phyloP scores from a whole-genome alignment of 1,140 invertebrate species.

The Panulirus ornatus region DNA sequence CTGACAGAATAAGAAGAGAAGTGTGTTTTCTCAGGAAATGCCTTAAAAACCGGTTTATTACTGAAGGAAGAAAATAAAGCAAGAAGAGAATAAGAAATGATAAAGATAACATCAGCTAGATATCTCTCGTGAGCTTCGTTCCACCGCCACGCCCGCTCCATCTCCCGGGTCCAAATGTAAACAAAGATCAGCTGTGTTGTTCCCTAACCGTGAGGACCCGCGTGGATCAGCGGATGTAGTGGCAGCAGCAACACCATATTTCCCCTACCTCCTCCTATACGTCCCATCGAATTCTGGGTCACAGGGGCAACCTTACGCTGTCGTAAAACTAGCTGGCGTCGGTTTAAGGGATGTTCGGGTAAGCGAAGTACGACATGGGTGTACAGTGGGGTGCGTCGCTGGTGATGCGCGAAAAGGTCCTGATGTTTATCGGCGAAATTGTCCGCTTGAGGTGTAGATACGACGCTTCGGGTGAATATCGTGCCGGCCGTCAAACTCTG shows the following conservation, averaged over 20 bases:
- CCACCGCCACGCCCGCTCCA: neutral
- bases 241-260: neutral
- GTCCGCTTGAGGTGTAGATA: conserved; percentile 7
- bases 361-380: neutral
- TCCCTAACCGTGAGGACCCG: too few relatives aligned
- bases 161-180: neutral
- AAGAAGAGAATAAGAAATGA: too few relatives aligned
- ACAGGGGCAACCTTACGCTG: neutral
- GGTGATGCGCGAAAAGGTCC: neutral
- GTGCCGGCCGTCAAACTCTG: neutral
- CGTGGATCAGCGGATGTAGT: too few relatives aligned
- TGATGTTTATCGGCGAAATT: conserved; percentile 1
- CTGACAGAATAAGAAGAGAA: too few relatives aligned
- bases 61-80: too few relatives aligned
- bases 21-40: too few relatives aligned
- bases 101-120: too few relatives aligned
- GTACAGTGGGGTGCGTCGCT: neutral
- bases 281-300: too few relatives aligned
- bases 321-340: too few relatives aligned
- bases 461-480: neutral
- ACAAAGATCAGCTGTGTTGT: neutral
- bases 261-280: too few relatives aligned
- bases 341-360: neutral
- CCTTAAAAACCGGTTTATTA: too few relatives aligned
- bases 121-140: too few relatives aligned